Percentiles rank a stretch among this genome's conserved stretches.
Conservation (phyloP, 2,797 vertebrate species). For the Falco berigora region DNA sequence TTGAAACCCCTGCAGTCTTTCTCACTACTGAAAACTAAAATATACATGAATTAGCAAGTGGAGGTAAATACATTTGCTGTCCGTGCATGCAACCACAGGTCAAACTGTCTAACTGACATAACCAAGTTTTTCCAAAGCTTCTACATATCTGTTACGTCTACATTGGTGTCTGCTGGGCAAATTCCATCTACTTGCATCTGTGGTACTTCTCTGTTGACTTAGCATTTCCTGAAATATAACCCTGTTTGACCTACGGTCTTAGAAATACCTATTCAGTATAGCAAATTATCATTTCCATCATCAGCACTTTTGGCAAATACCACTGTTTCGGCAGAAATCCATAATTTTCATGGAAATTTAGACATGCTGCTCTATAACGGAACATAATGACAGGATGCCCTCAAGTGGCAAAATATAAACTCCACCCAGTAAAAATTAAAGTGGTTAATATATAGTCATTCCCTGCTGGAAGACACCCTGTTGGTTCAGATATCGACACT, state of each 20-base stretch:
- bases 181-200: not conserved
- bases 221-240: constrained; percentile 43
- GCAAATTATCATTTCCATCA: constrained; percentile 42
- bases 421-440: constrained; percentile 53
- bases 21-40: not conserved
- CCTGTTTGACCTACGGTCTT: constrained; percentile 6
- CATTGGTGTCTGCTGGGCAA: not conserved
- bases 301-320: constrained; percentile 29
- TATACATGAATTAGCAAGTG: not conserved
- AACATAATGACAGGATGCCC: constrained; percentile 75
- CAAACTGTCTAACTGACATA: not conserved
- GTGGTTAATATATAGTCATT: not conserved
- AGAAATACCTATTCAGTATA: constrained; percentile 37
- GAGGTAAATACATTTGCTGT: not conserved
- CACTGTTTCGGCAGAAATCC: not conserved
- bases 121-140: not conserved
- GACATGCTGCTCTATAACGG: not conserved
- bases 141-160: not conserved
- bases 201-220: constrained; percentile 12
- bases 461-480: not conserved
- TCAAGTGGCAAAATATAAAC: constrained; percentile 76
- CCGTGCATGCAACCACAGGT: not conserved
- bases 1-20: not conserved
- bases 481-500: not conserved
- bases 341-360: constrained; percentile 25